These are phyloP conservation scores for Acleris emargana DNA, from an alignment of 2,888 invertebrate genomes.

Conservation along the genomic window DNA sequence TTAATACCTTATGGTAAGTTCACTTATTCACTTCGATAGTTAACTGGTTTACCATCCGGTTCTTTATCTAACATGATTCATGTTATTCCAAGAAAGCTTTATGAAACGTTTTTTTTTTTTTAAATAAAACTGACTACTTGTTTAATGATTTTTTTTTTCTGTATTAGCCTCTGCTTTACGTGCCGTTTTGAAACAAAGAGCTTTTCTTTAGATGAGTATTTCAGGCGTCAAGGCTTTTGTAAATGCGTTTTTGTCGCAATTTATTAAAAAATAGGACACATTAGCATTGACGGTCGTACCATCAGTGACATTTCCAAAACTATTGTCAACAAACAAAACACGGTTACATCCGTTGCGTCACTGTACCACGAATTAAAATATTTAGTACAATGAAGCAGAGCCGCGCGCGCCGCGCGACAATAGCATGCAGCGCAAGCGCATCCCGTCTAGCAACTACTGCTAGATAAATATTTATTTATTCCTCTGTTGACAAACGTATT, in stretches of 20 bases:
- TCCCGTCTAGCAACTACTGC: constrained; percentile 61
- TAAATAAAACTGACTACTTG: no score
- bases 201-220: no score
- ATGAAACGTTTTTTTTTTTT: no score
- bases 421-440: constrained; percentile 58
- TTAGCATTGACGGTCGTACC: background rate
- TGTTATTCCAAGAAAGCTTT: no score
- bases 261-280: no score
- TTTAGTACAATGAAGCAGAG: constrained; percentile 50
- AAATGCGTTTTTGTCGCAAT: no score
- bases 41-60: background rate
- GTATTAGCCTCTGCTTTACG: no score
- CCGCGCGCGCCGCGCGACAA: constrained; percentile 56
- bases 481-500: constrained; percentile 79
- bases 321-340: constrained; percentile 29
- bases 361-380: constrained; percentile 61
- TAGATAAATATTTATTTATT: constrained; percentile 81
- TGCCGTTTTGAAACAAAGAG: no score
- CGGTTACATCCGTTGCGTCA: constrained; percentile 37
- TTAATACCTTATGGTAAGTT: constrained; percentile 65
- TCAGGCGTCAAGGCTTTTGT: no score
- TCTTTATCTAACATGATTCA: no score
- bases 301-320: constrained; percentile 18
- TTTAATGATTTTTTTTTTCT: no score
- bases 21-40: constrained; percentile 37